A percentile compares a stretch with the other conserved stretches of the same genome.
phyloP scores from a whole-genome alignment of 2,113 vertebrate species.

The Falco punctatus region DNA sequence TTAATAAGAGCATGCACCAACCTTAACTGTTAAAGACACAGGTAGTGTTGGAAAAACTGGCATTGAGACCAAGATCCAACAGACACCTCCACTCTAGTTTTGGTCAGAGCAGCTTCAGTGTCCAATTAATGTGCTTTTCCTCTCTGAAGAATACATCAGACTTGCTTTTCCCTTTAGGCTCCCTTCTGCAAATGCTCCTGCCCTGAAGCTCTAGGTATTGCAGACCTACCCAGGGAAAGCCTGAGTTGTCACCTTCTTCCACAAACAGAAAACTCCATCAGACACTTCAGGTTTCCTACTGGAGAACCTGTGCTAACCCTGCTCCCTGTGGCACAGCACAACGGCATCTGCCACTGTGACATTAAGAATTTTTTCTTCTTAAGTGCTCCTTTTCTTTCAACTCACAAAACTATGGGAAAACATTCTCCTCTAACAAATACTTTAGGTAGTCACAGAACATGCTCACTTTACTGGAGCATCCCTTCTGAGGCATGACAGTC shows the following conservation, averaged over 20 bases:
- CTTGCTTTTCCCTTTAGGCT: neutral
- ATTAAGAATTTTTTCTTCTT: neutral
- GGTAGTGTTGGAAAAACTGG: neutral
- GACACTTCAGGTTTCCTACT: neutral
- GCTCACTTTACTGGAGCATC: neutral
- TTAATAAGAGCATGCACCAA: neutral
- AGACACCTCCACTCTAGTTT: neutral
- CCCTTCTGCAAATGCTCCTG: neutral
- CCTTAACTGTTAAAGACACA: neutral
- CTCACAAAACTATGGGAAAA: neutral
- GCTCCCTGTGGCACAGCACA: neutral
- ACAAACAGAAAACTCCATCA: neutral
- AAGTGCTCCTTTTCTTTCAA: neutral
- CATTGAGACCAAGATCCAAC: neutral
- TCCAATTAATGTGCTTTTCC: neutral
- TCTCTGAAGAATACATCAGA: neutral
- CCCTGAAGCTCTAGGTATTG: neutral
- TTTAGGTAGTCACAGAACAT: neutral
- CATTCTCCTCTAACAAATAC: neutral
- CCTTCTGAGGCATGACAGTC: neutral
- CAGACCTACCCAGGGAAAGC: neutral
- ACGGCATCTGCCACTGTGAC: neutral
- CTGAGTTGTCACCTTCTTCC: neutral
- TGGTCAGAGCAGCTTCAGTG: neutral
- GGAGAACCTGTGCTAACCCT: neutral